Base-by-base conservation (phyloP, 1,140 invertebrate species). In the Bacillus rossius region DNA sequence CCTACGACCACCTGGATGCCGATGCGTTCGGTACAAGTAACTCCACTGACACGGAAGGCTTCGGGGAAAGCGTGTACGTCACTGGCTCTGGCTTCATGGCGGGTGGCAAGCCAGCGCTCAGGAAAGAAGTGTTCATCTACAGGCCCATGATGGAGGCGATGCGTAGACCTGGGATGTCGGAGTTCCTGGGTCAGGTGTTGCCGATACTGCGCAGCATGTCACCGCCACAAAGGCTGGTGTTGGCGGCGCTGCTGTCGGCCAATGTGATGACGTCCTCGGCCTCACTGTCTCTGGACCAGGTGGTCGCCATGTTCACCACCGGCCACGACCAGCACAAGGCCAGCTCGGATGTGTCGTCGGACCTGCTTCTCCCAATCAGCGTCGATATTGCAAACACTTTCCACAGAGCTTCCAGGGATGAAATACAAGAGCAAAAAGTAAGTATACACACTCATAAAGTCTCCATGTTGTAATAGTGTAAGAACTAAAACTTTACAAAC, bases 301-400 rank as follows among this genome's bases (percentile, higher is more conserved):
- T 82, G 45, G 77, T 73, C 66, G 76, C 77, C 61, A 76, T 81
- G 71, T 79, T 83, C 64, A 77, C 75, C 52, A 77, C 13, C n/a
- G 22, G 34, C 14, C 13, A 20, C 37, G 14, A n/a, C 29, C 26
- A 40, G n/a, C 50, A 53, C 19, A n/a, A 19, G n/a, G 25, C 79
- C 58, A 76, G 79, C 48, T 71, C 69, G 29, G 79, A 77, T 55
- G 69, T 75, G 2, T 78, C 73, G 13, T 73, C 80, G 37, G 79
- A 84, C 19, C 70, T 85, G 1, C 74, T 83, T 70, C 64, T 86
- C 38, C 84, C 84, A 20, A 83, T 85, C 57, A 76, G 81, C 49
- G 74, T 77, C 58, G 84, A 86, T 65, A 81, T 84, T 61, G 82
- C 82, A 1, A 83, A 83, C 64, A 74, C 84, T 38, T 77, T 85